A percentile compares a stretch with the other conserved stretches of the same genome.
Conservation (phyloP, 2,113 vertebrate species). For the Chionis minor region DNA sequence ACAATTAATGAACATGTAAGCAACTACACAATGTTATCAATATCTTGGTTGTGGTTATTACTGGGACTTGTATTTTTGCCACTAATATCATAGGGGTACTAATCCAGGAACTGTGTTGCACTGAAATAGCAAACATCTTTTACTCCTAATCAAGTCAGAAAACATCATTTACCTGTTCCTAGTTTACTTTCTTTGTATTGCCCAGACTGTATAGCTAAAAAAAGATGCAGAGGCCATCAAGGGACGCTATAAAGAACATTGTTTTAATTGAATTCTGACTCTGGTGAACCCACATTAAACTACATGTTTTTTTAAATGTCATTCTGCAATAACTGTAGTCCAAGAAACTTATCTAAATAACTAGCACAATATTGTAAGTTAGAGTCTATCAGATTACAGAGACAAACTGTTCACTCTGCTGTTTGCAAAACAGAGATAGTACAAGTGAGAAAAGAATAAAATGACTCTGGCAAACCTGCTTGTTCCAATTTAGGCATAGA, state of each 20-base stretch:
- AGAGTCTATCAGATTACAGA: slow-evolving; percentile 54
- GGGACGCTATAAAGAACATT: background rate
- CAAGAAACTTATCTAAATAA: background rate
- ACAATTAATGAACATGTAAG: background rate
- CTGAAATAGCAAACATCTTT: background rate
- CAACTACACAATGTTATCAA: background rate
- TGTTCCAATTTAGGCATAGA: background rate
- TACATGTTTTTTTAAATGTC: background rate
- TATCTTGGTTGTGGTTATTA: background rate
- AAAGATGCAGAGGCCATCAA: background rate
- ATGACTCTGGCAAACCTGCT: slow-evolving; percentile 1
- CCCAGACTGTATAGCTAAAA: background rate
- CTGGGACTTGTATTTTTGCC: background rate
- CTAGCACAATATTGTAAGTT: background rate
- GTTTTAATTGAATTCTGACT: background rate
- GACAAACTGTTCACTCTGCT: slow-evolving; percentile 54
- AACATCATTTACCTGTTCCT: background rate
- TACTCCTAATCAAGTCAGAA: background rate
- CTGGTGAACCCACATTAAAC: background rate
- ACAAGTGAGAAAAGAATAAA: slow-evolving; percentile 47
- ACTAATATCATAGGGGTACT: background rate
- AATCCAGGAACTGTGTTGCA: background rate
- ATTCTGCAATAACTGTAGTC: background rate
- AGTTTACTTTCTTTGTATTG: background rate
- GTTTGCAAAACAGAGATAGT: slow-evolving; percentile 44